Conservation (phyloP, 2,888 invertebrate genomes). For the Scaptomyza parva region DNA sequence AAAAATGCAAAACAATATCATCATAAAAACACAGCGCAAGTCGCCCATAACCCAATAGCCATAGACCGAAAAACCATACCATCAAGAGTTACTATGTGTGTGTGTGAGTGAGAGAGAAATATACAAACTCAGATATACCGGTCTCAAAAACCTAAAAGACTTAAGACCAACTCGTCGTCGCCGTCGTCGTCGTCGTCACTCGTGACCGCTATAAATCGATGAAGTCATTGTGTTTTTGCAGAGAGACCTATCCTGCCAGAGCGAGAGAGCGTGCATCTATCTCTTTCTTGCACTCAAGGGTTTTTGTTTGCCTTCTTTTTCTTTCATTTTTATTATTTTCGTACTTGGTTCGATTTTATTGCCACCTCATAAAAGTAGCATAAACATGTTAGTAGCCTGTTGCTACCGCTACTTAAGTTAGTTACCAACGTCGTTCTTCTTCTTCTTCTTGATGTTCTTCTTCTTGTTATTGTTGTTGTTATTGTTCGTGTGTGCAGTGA, state of each 20-base stretch:
- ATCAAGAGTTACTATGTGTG: too few species aligned
- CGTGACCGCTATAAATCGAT: conserved; percentile 80
- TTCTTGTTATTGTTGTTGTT: conserved; percentile 14
- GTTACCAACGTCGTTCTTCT: conserved; percentile 41
- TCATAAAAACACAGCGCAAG: conserved; percentile 69
- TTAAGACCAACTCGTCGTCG: conserved; percentile 21
- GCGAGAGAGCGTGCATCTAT: background rate
- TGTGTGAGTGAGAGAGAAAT: background rate
- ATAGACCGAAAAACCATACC: conserved; percentile 29
- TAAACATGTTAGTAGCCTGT: conserved; percentile 80
- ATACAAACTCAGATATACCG: background rate
- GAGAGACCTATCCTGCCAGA: conserved; percentile 44
- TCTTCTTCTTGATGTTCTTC: conserved; percentile 17
- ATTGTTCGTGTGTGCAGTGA: conserved; percentile 1
- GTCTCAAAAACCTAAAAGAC: conserved; percentile 3
- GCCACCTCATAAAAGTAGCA: conserved; percentile 78
- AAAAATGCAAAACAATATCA: conserved; percentile 75
- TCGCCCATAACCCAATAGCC: conserved; percentile 56
- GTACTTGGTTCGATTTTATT: conserved; percentile 76
- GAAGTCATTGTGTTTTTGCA: conserved; percentile 73
- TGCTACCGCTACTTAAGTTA: conserved; percentile 80
- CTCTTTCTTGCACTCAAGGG: background rate
- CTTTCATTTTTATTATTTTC: conserved; percentile 66
- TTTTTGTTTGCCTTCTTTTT: conserved; percentile 29
- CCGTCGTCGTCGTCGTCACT: conserved; percentile 51